phyloP scores from a whole-genome alignment of 2,113 vertebrate species.

The Pterophyllum scalare region DNA sequence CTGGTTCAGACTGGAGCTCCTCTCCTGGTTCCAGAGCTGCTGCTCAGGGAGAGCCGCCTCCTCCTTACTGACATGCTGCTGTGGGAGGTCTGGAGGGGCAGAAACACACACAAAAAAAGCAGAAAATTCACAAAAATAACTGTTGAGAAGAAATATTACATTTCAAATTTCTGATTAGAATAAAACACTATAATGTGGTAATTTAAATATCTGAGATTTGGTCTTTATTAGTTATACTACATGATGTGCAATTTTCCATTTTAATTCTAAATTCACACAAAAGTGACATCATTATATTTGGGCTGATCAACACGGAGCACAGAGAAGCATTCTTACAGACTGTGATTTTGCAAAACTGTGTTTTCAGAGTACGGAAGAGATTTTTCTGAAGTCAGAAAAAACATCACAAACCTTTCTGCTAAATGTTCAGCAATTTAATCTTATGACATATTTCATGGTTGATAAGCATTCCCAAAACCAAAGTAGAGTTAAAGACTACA shows the following conservation, averaged over 20 bases:
- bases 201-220: not conserved
- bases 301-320: not conserved
- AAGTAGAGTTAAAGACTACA: not conserved
- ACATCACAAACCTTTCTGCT: no score
- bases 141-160: not conserved
- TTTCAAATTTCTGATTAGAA: not conserved
- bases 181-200: not conserved
- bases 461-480: no score
- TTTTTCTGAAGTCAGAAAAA: not conserved
- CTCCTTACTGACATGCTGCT: not conserved
- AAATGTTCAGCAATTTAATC: no score
- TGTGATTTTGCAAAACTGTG: not conserved
- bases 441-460: no score
- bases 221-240: not conserved
- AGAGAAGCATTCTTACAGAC: no score
- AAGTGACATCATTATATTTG: not conserved
- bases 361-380: no score
- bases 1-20: fast-evolving
- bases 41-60: not conserved
- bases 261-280: not conserved
- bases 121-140: not conserved
- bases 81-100: not conserved
- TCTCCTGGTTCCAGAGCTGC: not conserved
- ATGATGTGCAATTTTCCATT: no score
- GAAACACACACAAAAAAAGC: not conserved